These are phyloP conservation scores for Drosophila aff. DNA, from an alignment of 1,140 invertebrate species.

Conservation along the genomic window DNA sequence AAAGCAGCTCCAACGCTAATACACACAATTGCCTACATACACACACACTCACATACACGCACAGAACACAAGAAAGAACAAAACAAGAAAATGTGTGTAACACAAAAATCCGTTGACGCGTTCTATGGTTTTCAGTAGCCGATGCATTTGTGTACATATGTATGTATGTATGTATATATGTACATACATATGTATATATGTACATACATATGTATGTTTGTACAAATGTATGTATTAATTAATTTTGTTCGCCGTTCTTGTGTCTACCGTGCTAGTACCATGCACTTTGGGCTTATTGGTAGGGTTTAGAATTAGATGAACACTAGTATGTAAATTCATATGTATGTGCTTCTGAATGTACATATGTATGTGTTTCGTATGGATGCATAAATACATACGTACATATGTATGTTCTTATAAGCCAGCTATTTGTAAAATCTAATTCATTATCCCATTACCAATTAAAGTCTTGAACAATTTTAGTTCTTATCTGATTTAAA, in stretches of 20 bases:
- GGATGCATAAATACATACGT: background rate
- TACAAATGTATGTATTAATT: background rate
- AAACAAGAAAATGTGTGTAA: constrained; percentile 65
- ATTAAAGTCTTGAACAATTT: too few relatives aligned
- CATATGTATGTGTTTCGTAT: background rate
- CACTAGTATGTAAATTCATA: background rate
- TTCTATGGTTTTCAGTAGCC: constrained; percentile 55
- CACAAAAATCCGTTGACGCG: constrained; percentile 70
- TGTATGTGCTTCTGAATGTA: background rate
- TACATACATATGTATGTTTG: background rate
- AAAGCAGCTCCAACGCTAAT: constrained; percentile 43
- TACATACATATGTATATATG: background rate
- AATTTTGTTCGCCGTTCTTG: background rate
- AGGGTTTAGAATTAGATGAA: background rate
- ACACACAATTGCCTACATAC: constrained; percentile 2
- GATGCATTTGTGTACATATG: constrained; percentile 1
- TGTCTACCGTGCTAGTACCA: background rate
- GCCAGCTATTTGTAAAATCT: too few relatives aligned
- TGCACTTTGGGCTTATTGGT: background rate
- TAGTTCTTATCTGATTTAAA: too few relatives aligned
- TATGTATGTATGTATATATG: background rate
- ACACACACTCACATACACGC: constrained; percentile 40
- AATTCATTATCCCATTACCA: too few relatives aligned
- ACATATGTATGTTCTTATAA: background rate
- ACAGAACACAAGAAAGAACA: constrained; percentile 22